A percentile compares a stretch with the other conserved stretches of the same genome.
These are phyloP conservation scores for Thoracochromis brauschi DNA, from an alignment of 2,113 vertebrate species.

Conservation along the genomic window DNA sequence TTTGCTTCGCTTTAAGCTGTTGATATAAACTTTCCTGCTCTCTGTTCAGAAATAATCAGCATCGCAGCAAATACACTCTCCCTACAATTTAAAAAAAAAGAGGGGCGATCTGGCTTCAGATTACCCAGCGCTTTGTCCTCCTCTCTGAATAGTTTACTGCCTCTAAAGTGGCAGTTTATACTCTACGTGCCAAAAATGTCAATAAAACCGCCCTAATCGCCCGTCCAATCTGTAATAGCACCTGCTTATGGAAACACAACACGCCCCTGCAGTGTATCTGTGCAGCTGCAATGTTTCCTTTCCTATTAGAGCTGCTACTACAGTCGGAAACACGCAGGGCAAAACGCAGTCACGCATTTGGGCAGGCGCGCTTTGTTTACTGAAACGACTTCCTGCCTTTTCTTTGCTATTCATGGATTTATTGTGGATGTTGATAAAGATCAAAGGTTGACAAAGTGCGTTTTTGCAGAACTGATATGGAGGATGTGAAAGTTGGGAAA, in stretches of 20 bases:
- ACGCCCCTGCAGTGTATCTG: constrained; percentile 46
- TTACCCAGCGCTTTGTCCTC: constrained; percentile 24
- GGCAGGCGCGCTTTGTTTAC: constrained; percentile 12
- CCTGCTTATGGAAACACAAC: constrained; percentile 60
- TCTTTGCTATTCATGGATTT: neutral
- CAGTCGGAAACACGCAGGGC: constrained; percentile 32
- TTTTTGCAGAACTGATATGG: neutral
- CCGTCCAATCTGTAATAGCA: constrained; percentile 58
- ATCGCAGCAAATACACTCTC: constrained; percentile 20
- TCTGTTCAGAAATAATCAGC: constrained; percentile 32
- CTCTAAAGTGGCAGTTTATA: constrained; percentile 54
- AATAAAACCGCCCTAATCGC: constrained; percentile 61
- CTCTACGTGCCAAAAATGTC: constrained; percentile 63
- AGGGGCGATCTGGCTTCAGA: constrained; percentile 14
- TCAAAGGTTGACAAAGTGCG: neutral
- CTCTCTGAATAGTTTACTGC: constrained; percentile 39
- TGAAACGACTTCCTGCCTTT: constrained; percentile 34
- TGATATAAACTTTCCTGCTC: constrained; percentile 8
- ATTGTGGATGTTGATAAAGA: neutral
- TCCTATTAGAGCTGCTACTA: constrained; percentile 14
- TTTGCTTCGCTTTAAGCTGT: constrained; percentile 16
- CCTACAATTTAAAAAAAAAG: neutral
- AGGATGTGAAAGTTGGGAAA: neutral
- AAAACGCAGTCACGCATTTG: constrained; percentile 25
- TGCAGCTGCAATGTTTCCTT: constrained; percentile 42